These are phyloP conservation scores for Drosophila koepferae DNA, from an alignment of 2,888 invertebrate species.

Conservation along the genomic window DNA sequence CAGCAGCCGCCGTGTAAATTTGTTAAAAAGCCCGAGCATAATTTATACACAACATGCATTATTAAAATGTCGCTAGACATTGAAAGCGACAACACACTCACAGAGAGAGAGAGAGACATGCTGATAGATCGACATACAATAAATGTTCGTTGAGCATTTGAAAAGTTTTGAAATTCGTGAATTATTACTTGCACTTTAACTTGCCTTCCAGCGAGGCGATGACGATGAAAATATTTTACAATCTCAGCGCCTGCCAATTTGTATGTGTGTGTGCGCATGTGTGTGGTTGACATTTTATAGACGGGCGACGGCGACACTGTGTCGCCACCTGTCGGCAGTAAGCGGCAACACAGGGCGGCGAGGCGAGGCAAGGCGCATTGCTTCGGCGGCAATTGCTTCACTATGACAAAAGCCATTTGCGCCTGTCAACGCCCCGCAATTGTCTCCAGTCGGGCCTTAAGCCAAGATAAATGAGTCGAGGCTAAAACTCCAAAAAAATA, in stretches of 20 bases:
- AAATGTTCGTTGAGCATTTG: slow-evolving; percentile 59
- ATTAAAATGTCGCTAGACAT: slow-evolving; percentile 79
- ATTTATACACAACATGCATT: slow-evolving; percentile 74
- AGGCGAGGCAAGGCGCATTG: slow-evolving; percentile 10
- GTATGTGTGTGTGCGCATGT: slow-evolving; percentile 11
- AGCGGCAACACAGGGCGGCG: slow-evolving; percentile 12
- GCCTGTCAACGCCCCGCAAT: slow-evolving; percentile 78
- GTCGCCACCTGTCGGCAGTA: slow-evolving; percentile 74
- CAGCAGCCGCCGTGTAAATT: slow-evolving; percentile 57
- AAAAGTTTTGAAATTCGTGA: slow-evolving; percentile 77
- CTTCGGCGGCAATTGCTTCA: slow-evolving; percentile 24
- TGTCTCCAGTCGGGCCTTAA: slow-evolving; percentile 42
- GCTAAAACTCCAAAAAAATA: slow-evolving; percentile 30
- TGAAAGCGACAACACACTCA: slow-evolving; percentile 52
- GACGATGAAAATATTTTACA: slow-evolving; percentile 73
- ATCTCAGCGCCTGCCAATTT: slow-evolving; percentile 61
- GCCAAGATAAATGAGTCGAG: slow-evolving; percentile 64
- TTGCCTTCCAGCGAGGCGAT: slow-evolving; percentile 70
- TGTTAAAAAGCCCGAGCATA: slow-evolving; percentile 61
- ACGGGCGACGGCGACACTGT: slow-evolving; percentile 61
- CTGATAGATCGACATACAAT: slow-evolving; percentile 26
- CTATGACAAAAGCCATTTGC: slow-evolving; percentile 75
- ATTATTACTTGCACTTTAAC: slow-evolving; percentile 81
- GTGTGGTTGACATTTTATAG: slow-evolving; percentile 57
- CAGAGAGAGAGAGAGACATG: background rate